Evolutionary conservation across 2,797 vertebrate genomes (phyloP).

Genomic region (Brachymystax lenok): DNA sequence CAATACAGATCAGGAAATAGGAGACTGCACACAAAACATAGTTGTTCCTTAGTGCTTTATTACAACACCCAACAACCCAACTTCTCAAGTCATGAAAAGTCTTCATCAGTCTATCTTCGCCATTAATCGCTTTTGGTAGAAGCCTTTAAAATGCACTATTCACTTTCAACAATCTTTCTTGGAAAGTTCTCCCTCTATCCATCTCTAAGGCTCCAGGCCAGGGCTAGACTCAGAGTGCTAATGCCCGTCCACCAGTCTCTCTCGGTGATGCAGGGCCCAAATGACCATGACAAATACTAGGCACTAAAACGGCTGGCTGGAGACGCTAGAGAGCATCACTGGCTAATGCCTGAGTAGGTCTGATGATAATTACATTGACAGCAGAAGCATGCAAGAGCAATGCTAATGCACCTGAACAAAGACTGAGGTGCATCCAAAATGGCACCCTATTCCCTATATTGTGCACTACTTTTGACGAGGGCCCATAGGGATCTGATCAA

Average conservation of each 20-base stretch:
- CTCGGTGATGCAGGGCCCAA: slow-evolving; percentile 1
- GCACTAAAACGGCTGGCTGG: slow-evolving; percentile 14
- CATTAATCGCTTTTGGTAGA: too few species aligned
- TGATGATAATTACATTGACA: slow-evolving; percentile 10
- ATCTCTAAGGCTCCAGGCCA: not conserved
- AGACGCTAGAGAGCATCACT: slow-evolving; percentile 18
- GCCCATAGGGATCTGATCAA: too few species aligned
- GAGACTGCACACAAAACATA: too few species aligned
- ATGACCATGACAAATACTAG: slow-evolving; percentile 8
- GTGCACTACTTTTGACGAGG: not conserved
- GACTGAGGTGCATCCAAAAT: not conserved
- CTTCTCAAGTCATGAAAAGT: too few species aligned
- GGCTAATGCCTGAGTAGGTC: slow-evolving; percentile 1
- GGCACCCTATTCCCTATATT: not conserved
- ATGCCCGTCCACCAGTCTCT: slow-evolving; percentile 1
- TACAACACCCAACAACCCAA: too few species aligned
- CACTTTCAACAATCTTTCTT: not conserved
- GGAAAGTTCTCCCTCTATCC: not conserved
- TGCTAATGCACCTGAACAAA: slow-evolving; percentile 6
- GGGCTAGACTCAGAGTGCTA: slow-evolving; percentile 10
- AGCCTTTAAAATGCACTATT: not conserved
- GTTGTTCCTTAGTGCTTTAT: too few species aligned
- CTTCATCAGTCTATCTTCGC: too few species aligned
- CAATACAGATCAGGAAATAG: too few species aligned
- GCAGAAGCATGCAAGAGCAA: slow-evolving; percentile 3